Percentiles rank a stretch among this genome's conserved stretches.
These are phyloP conservation scores for Syngnathus rostellatus DNA, from an alignment of 2,797 vertebrate species.

Conservation along the genomic window DNA sequence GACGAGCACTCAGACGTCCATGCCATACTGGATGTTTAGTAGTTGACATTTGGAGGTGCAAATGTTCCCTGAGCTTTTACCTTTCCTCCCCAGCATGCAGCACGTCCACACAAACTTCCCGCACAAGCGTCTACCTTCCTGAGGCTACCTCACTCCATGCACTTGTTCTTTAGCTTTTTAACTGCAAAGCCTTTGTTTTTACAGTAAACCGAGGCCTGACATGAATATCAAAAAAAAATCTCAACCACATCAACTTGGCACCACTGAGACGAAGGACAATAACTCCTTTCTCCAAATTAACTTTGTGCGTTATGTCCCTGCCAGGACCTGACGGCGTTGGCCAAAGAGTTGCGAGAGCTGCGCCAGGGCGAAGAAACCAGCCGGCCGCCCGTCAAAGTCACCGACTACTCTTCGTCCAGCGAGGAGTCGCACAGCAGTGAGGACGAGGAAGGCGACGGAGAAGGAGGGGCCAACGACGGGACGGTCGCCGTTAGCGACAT, in stretches of 20 bases:
- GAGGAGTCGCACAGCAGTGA: constrained; percentile 96
- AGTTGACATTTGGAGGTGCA: not conserved
- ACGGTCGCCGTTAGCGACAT: constrained; percentile 93
- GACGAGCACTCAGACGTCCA: not conserved
- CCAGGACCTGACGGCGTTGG: constrained; percentile 94
- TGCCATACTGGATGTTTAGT: not conserved
- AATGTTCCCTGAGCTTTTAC: not conserved
- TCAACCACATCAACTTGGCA: not conserved
- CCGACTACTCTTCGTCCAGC: constrained; percentile 95
- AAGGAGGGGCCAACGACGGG: constrained; percentile 84
- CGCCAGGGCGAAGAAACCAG: constrained; percentile 88
- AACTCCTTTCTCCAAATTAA: not conserved
- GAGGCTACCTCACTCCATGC: not conserved
- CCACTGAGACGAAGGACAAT: not conserved
- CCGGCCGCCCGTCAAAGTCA: constrained; percentile 92
- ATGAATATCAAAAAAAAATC: not conserved
- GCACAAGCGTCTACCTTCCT: not conserved
- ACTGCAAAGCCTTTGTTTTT: not conserved
- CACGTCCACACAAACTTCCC: not conserved
- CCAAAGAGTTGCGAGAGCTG: constrained; percentile 92
- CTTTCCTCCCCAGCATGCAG: not conserved
- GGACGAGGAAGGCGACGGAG: constrained; percentile 89
- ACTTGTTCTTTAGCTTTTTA: not conserved
- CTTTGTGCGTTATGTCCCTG: not conserved
- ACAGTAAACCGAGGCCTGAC: not conserved